phyloP scores from a whole-genome alignment of 1,140 invertebrate genomes.

The Camponotus vicinus region DNA sequence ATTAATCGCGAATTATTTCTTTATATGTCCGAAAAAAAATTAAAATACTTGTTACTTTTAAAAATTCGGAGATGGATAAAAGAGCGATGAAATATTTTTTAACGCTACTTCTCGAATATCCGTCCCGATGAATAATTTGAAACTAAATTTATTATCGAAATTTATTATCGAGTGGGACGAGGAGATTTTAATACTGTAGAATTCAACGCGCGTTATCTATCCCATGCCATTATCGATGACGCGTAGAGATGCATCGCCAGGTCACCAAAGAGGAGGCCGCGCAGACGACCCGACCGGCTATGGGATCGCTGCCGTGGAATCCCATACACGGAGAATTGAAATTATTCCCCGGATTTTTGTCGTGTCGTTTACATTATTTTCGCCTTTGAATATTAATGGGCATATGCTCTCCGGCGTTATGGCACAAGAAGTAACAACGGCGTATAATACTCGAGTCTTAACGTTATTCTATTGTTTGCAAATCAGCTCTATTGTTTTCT shows the following conservation, averaged over 20 bases:
- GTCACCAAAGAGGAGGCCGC: conserved; percentile 35
- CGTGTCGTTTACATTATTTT: conserved; percentile 87
- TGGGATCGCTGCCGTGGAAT: conserved; percentile 76
- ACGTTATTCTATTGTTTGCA: conserved; percentile 87
- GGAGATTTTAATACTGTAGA: background rate
- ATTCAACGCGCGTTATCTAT: background rate
- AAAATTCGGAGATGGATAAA: background rate
- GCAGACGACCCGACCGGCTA: conserved; percentile 44
- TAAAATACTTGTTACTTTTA: background rate
- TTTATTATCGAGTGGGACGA: too few species aligned
- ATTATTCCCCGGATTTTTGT: conserved; percentile 86
- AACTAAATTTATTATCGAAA: too few species aligned
- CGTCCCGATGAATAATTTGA: too few species aligned
- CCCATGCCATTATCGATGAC: background rate
- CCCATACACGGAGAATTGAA: conserved; percentile 85
- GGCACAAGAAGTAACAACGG: conserved; percentile 85
- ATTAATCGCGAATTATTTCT: conserved; percentile 18
- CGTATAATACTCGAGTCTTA: conserved; percentile 86
- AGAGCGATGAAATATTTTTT: background rate
- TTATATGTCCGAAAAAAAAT: background rate
- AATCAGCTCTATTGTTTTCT: conserved; percentile 87
- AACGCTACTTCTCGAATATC: too few species aligned
- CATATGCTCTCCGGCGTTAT: conserved; percentile 86
- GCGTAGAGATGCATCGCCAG: background rate
- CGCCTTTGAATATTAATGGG: conserved; percentile 87